These are phyloP conservation scores for Sebastes goodei DNA, from an alignment of 2,797 vertebrate genomes.

Conservation along the genomic window DNA sequence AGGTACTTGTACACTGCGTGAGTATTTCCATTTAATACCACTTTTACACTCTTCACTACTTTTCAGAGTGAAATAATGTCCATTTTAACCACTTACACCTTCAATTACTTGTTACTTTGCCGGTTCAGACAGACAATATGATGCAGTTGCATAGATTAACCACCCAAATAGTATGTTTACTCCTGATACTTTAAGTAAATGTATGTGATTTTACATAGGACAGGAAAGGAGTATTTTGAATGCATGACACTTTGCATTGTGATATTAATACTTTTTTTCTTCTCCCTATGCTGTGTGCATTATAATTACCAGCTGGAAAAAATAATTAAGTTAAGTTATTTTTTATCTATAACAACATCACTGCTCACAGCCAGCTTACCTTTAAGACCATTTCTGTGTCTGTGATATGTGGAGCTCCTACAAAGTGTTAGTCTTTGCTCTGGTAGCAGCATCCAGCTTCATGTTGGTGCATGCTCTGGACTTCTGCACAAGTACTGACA, in stretches of 20 bases:
- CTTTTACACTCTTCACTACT: neutral
- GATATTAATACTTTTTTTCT: neutral
- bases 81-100: no score
- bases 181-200: neutral
- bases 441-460: constrained; percentile 16
- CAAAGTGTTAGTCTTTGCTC: neutral
- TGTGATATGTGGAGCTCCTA: constrained; percentile 27
- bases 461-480: neutral
- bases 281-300: neutral
- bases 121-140: neutral
- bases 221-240: neutral
- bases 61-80: neutral
- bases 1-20: neutral
- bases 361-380: neutral
- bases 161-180: neutral
- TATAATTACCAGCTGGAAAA: neutral
- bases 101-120: neutral
- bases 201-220: no score
- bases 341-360: neutral
- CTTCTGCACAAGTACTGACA: constrained; percentile 23
- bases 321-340: neutral
- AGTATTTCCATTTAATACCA: neutral
- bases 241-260: neutral
- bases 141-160: neutral
- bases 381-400: neutral